phyloP scores from a whole-genome alignment of 2,888 invertebrate genomes.

The Furcula furcula region DNA sequence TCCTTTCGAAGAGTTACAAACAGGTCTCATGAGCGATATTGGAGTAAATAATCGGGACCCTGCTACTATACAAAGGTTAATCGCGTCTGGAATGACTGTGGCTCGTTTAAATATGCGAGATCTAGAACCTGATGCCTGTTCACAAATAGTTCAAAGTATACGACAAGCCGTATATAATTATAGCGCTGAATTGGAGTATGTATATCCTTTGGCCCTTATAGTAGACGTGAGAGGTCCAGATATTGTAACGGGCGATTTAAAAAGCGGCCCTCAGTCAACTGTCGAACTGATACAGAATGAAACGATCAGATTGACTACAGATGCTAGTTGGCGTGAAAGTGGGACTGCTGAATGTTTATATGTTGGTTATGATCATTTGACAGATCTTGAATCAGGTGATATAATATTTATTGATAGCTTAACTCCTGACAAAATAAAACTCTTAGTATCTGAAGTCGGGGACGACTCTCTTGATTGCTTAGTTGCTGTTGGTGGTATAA shows the following conservation, averaged over 20 bases:
- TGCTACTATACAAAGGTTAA: constrained; percentile 62
- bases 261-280: constrained; percentile 56
- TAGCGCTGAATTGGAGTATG: constrained; percentile 69
- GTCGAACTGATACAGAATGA: constrained; percentile 57
- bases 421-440: constrained; percentile 56
- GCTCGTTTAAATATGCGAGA: constrained; percentile 69
- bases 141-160: constrained; percentile 67
- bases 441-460: constrained; percentile 58
- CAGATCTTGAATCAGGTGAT: constrained; percentile 74
- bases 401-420: constrained; percentile 71
- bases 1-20: constrained; percentile 69
- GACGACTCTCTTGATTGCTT: constrained; percentile 75
- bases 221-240: constrained; percentile 67
- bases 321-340: constrained; percentile 75
- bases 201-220: constrained; percentile 72
- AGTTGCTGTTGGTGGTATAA: constrained; percentile 74
- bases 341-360: constrained; percentile 80
- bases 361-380: constrained; percentile 76
- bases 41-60: constrained; percentile 61
- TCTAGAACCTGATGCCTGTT: constrained; percentile 64
- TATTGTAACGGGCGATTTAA: constrained; percentile 67
- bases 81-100: constrained; percentile 72
- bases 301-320: constrained; percentile 72
- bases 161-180: constrained; percentile 74
- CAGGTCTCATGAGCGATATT: constrained; percentile 73